Evolutionary conservation across 2,888 invertebrate genomes (phyloP).

Genomic region (Volucella inflata): DNA sequence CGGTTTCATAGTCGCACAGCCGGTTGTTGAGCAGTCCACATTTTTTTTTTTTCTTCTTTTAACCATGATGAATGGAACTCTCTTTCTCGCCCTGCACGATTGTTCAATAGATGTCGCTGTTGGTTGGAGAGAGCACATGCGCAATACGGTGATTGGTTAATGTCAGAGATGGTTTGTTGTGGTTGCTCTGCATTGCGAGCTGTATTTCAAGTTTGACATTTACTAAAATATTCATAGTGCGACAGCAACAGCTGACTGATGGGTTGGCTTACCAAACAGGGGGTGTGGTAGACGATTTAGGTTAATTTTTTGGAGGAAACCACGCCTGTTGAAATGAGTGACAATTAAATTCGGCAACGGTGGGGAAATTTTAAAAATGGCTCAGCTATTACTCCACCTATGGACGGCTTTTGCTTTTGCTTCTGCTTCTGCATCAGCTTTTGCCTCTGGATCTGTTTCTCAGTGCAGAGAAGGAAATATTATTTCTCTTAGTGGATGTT

Average conservation of each 20-base stretch:
- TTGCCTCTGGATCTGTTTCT: slow-evolving; percentile 2
- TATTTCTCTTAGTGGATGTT: slow-evolving; percentile 68
- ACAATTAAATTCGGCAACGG: slow-evolving; percentile 45
- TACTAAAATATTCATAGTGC: slow-evolving; percentile 56
- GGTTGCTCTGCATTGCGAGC: slow-evolving; percentile 51
- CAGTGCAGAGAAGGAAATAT: slow-evolving; percentile 60
- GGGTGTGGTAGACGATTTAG: slow-evolving; percentile 51
- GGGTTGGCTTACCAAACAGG: slow-evolving; percentile 32
- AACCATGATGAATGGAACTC: slow-evolving; percentile 66
- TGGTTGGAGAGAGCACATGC: slow-evolving; percentile 71
- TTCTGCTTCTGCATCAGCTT: too few species aligned
- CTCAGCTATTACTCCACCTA: slow-evolving; percentile 71
- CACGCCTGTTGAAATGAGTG: slow-evolving; percentile 70
- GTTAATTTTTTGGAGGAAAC: slow-evolving; percentile 16
- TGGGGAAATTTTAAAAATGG: slow-evolving; percentile 75
- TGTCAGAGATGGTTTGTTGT: slow-evolving; percentile 57
- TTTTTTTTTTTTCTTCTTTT: slow-evolving; percentile 38
- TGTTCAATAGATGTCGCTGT: slow-evolving; percentile 73
- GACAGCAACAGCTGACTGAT: slow-evolving; percentile 73
- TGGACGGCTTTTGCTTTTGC: not conserved
- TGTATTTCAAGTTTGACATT: slow-evolving; percentile 34
- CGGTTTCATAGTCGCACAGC: slow-evolving; percentile 71
- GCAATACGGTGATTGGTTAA: slow-evolving; percentile 65
- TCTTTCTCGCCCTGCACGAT: slow-evolving; percentile 56
- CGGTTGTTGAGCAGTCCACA: slow-evolving; percentile 24